Evolutionary conservation across 2,113 vertebrate genomes (phyloP), one percentile per base, ranked within the genome.

Genomic region (Muntiacus reevesi): DNA sequence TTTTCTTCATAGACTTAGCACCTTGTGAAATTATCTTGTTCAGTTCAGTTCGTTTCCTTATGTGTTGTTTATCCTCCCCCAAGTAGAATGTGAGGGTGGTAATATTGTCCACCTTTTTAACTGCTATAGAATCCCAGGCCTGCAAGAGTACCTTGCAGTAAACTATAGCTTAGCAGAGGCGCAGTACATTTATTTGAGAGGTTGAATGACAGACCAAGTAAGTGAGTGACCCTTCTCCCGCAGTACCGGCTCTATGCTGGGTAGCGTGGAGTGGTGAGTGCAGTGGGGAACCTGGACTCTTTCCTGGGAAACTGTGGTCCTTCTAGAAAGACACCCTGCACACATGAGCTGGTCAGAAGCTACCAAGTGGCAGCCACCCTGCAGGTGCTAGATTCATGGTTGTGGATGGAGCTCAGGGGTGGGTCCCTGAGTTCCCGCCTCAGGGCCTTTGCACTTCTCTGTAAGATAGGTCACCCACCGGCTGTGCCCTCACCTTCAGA

Each of bases 311-410:
- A 25, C 30, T 4, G 8, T 40, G 47, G 47, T 25, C 55, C 12
- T 50, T 14, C 40, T 15, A 59, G 57, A 67, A 74, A 89, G 79
- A 45, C 7, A 40, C 3, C 9, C 55, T 79, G 84, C 14, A 57
- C 47, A 25, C 1, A 0, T 0, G 13, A 15, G 25, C 45, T 40
- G 17, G 4, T 33, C 4, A 3, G 79, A n/a, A 82, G 23, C 40
- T 54, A 12, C 6, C 13, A 15, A 4, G 1, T 33, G 52, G 43
- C 78, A 12, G 71, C 16, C 9, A 15, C 13, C 2, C 36, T 23
- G 4, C 1, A 15, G 43, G 12, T 7, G 7, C 64, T 14, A 0
- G 16, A 6, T 57, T 50, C 50, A 15, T 43, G 16, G 76, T 28
- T 28, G 9, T 2, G 2, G 43, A 60, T 45, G 7, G 76, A 57